phyloP scores from a whole-genome alignment of 64 coral and sea anemone genomes.

The Astreopora myriophthalma region DNA sequence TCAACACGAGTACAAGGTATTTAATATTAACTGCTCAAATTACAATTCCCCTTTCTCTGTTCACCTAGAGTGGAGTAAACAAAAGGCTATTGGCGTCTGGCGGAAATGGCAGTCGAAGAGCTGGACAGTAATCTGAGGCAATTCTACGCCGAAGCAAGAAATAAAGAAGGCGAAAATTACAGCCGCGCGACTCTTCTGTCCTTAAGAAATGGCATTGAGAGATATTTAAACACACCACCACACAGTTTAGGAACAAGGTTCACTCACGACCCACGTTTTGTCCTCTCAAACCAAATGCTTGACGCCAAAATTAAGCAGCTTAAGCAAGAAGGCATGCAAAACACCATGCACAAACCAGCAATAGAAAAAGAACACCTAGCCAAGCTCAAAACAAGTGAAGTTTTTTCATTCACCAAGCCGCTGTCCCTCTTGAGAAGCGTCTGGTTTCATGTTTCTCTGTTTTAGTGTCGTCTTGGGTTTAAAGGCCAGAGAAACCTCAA shows the following conservation, averaged over 20 bases:
- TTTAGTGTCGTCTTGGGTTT: conserved; percentile 54
- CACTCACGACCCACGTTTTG: background rate
- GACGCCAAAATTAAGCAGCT: too few relatives aligned
- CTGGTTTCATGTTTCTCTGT: conserved; percentile 59
- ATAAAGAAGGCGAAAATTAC: background rate
- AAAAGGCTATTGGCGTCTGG: background rate
- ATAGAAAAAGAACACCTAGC: conserved; percentile 7
- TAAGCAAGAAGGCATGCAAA: conserved; percentile 43
- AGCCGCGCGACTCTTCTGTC: background rate
- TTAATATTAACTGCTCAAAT: background rate
- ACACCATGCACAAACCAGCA: background rate
- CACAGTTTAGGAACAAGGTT: background rate
- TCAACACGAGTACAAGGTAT: background rate
- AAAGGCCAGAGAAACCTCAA: conserved; percentile 41
- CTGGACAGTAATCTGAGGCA: background rate
- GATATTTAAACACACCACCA: conserved; percentile 44
- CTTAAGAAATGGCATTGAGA: conserved; percentile 46
- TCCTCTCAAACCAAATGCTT: conserved; percentile 5
- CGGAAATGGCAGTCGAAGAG: background rate
- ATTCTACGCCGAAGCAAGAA: background rate
- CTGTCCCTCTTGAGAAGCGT: conserved; percentile 33
- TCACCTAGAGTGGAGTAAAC: conserved; percentile 2
- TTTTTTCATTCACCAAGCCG: conserved; percentile 11
- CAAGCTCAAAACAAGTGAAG: conserved; percentile 35
- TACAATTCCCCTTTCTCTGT: background rate